Evolutionary conservation across 2,797 vertebrate genomes (phyloP), one percentile per base, ranked within the genome.

Genomic region (Austrolebias charrua): DNA sequence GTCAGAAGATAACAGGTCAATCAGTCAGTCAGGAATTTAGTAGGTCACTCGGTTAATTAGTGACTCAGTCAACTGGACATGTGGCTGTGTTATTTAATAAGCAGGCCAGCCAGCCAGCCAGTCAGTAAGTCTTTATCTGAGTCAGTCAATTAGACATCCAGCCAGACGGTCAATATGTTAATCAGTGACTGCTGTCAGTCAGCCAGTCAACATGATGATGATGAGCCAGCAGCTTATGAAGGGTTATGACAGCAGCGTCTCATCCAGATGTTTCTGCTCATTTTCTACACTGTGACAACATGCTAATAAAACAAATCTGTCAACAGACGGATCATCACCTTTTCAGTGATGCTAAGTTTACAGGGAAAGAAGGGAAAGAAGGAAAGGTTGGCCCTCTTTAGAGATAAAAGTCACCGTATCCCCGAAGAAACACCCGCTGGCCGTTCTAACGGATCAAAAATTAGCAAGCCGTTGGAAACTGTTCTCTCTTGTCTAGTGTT

Each of bases 1-100:
- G 77, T 79, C 71, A 59, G 68, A 55, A 60, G 76, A 81, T 77
- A 79, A 78, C 66, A 69, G 83, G 84, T 86, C 86, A 88, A 84
- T 89, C 83, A 81, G 82, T 79, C 77, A 71, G 85, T 67, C 79
- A 78, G 74, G 53, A 80, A 71, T 85, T 71, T 71, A 85, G 82
- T 77, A 75, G 82, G 78, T 85, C 80, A 81, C 80, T 80, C 79
- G 85, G 82, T 87, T 85, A 81, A 86, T 91, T 82, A 90, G 82
- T 69, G 69, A 86, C 79, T 79, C 78, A 66, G 77, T 76, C 69
- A 78, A 64, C 33, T 59, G 40, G 66, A 69, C 54, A 53, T 60
- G 73, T 60, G 70, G 72, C 60, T 58, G 70, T 48, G 76, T 85
- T 77, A 68, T 75, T 80, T 76, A 82, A 80, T 79, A 72, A 84